These are phyloP conservation scores for Poecilus cupreus DNA, from an alignment of 2,888 invertebrate genomes.

Conservation along the genomic window DNA sequence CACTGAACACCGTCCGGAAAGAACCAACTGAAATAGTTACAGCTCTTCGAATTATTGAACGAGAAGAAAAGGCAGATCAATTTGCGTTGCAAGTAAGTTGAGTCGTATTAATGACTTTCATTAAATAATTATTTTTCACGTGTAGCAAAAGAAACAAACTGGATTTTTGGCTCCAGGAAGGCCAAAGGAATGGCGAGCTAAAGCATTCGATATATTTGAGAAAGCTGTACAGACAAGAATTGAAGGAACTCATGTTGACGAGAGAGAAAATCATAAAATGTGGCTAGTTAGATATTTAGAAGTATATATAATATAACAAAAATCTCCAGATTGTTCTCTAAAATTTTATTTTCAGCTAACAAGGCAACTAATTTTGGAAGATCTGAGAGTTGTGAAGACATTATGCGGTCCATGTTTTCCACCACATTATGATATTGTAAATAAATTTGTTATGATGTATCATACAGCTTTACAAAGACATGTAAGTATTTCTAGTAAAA, in stretches of 20 bases:
- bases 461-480: constrained; percentile 89
- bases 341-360: constrained; percentile 73
- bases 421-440: constrained; percentile 93
- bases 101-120: neutral
- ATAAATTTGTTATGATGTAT: constrained; percentile 94
- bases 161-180: constrained; percentile 96
- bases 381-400: constrained; percentile 92
- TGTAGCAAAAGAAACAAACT: constrained; percentile 83
- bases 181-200: constrained; percentile 92
- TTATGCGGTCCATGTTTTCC: constrained; percentile 96
- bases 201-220: constrained; percentile 88
- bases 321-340: neutral
- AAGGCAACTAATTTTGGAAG: constrained; percentile 91
- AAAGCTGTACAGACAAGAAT: constrained; percentile 88
- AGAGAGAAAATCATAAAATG: constrained; percentile 91
- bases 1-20: constrained; percentile 94
- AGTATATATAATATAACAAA: constrained; percentile 65
- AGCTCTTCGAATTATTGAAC: constrained; percentile 94
- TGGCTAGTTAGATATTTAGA: constrained; percentile 98
- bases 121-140: constrained; percentile 45
- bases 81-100: constrained; percentile 81
- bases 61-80: constrained; percentile 96
- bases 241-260: constrained; percentile 96
- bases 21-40: constrained; percentile 97
- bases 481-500: constrained; percentile 73